These are phyloP conservation scores for Apis dorsata DNA, from an alignment of 1,140 invertebrate genomes.

Conservation along the genomic window DNA sequence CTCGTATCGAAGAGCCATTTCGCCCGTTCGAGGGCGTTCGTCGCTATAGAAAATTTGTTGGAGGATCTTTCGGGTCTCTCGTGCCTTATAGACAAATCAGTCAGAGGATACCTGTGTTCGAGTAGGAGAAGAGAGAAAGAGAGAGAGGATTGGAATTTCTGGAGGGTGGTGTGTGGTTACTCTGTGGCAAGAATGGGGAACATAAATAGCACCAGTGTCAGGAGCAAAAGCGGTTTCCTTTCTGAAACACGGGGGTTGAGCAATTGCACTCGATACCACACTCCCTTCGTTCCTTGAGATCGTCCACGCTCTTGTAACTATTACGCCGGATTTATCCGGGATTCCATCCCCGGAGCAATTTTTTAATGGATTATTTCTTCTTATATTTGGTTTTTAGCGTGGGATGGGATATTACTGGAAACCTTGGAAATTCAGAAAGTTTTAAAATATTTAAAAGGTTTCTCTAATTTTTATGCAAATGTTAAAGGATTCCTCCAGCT, in stretches of 20 bases:
- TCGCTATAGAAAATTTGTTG: neutral
- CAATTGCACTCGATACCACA: conserved; percentile 53
- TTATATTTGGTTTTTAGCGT: too few species aligned
- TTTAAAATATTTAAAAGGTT: too few species aligned
- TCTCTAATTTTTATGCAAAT: too few species aligned
- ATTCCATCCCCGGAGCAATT: neutral
- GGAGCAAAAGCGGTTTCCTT: conserved; percentile 38
- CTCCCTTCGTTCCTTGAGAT: neutral
- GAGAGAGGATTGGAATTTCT: neutral
- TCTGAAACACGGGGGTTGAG: conserved; percentile 30
- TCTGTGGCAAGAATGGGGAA: conserved; percentile 3
- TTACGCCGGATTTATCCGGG: neutral
- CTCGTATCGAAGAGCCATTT: neutral
- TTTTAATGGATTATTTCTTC: neutral
- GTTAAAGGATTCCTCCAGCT: too few species aligned
- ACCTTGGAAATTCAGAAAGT: too few species aligned
- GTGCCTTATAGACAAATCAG: conserved; percentile 1
- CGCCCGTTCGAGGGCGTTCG: neutral
- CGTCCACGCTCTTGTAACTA: neutral
- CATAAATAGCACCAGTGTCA: conserved; percentile 61
- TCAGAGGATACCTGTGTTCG: neutral
- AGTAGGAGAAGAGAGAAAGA: neutral
- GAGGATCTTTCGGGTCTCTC: neutral
- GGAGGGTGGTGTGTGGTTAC: neutral
- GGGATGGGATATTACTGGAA: too few species aligned